These are phyloP conservation scores for Hylomyscus alleni DNA, from an alignment of 2,797 vertebrate genomes.

Conservation along the genomic window DNA sequence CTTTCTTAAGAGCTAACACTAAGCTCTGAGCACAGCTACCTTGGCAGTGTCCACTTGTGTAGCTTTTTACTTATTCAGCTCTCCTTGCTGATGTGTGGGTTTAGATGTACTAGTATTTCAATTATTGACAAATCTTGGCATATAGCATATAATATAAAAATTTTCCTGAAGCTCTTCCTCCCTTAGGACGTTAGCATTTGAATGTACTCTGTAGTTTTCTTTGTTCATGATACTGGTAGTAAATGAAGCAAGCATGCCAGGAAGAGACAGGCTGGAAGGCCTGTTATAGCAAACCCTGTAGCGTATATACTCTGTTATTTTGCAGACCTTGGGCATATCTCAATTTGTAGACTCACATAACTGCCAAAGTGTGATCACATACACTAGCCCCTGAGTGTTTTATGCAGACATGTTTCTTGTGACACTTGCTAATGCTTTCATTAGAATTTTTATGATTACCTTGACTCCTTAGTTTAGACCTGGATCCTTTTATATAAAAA, in stretches of 20 bases:
- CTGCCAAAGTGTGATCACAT: not conserved
- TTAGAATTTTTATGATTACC: slow-evolving; percentile 1
- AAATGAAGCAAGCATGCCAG: slow-evolving; percentile 55
- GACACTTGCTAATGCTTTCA: not conserved
- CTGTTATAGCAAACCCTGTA: not conserved
- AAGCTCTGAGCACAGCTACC: slow-evolving; percentile 41
- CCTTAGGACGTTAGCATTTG: slow-evolving; percentile 41
- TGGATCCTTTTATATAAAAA: slow-evolving; percentile 19
- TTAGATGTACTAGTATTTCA: not conserved
- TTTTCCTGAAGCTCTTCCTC: not conserved
- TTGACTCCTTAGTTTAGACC: not conserved
- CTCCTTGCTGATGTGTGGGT: not conserved
- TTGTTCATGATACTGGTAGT: not conserved
- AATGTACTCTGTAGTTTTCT: not conserved
- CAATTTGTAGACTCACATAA: not conserved
- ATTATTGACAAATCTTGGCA: not conserved
- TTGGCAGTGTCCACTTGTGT: not conserved
- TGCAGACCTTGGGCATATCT: not conserved
- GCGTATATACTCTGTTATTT: not conserved
- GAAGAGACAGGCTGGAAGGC: not conserved
- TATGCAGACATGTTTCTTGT: not conserved
- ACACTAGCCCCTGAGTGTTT: not conserved
- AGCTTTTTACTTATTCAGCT: not conserved
- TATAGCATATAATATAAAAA: not conserved
- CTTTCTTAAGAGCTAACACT: slow-evolving; percentile 18